Evolutionary conservation across 2,113 vertebrate genomes (phyloP).

Genomic region (Ia io): DNA sequence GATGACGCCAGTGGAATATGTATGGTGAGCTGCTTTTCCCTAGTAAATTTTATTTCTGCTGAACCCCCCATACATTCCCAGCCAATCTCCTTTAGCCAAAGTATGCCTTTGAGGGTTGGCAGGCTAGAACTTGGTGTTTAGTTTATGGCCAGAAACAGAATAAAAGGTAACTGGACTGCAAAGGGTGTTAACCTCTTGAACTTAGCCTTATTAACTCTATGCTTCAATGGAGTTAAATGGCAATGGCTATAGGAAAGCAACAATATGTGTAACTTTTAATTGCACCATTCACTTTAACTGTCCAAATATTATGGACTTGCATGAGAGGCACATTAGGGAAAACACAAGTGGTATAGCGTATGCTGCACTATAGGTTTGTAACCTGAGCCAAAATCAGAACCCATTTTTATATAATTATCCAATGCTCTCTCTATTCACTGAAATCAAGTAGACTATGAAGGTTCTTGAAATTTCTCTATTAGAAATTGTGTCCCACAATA

Average conservation of each 20-base stretch:
- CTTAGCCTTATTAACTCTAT: conserved; percentile 6
- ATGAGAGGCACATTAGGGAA: neutral
- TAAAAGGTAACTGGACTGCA: neutral
- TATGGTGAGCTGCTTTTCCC: neutral
- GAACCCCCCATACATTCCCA: neutral
- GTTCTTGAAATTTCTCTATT: neutral
- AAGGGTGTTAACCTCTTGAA: neutral
- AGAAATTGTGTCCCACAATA: neutral
- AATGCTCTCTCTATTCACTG: neutral
- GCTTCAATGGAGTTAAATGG: conserved; percentile 11
- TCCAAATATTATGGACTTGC: conserved; percentile 28
- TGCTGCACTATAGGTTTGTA: neutral
- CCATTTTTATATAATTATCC: neutral
- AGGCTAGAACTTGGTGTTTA: neutral
- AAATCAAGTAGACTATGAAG: conserved; percentile 5
- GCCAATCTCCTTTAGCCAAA: neutral
- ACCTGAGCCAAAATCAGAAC: conserved; percentile 24
- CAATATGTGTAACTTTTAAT: neutral
- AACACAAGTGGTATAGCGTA: neutral
- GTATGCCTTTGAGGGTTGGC: neutral
- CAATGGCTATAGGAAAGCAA: neutral
- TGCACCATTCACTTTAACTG: neutral
- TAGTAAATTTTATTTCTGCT: conserved; percentile 23
- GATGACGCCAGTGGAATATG: neutral
- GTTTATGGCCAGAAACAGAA: neutral